Base-by-base conservation (phyloP, 2,113 vertebrate genomes). In the Cyanocitta stelleri region DNA sequence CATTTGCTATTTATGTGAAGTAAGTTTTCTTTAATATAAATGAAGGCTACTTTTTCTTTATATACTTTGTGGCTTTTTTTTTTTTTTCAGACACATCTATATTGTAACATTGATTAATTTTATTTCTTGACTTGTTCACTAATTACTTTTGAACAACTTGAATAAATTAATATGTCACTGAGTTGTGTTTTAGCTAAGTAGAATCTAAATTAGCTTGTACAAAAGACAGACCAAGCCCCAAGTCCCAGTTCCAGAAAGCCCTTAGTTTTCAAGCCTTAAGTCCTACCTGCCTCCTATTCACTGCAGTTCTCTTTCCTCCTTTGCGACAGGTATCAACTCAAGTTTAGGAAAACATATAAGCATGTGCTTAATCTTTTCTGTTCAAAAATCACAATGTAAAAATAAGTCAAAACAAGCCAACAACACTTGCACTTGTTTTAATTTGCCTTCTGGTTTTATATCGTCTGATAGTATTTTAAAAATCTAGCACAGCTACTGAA, bases 1-100 rank as follows among this genome's bases (percentile, higher is more conserved):
- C 68, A 86, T 90, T 72, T 74, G 33, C 43, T 90, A 26, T 91
- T 96, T 90, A 54, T 92, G 44, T 86, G 48, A 91, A 83, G 52
- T 37, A 78, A 91, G 37, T 89, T 93, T 69, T 62, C 52, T 68
- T 81, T 66, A 59, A 67, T 27, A 51, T 41, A 77, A 74, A 61
- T 32, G 43, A 77, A 87, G 67, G 24, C 8, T 73, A 32, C 18
- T 41, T 73, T 91, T 80, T 69, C 23, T 18, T 54, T 54, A 56
- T 15, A 29, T 68, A 22, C 5, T 37, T 71, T 33, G 12, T 59
- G 48, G 7, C 3, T 71, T 61, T 11, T 51, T 63, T 11, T 51
- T 63, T 79, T 69, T 64, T 64, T 1, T 17, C 55, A 2, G 37
- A 43, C 7, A 52, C 13, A 24, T 54, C 9, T 54, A 4, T 56